Percentiles rank a stretch among this genome's conserved stretches.
phyloP scores from a whole-genome alignment of 1,140 invertebrate genomes.

The Nilaparvata lugens region DNA sequence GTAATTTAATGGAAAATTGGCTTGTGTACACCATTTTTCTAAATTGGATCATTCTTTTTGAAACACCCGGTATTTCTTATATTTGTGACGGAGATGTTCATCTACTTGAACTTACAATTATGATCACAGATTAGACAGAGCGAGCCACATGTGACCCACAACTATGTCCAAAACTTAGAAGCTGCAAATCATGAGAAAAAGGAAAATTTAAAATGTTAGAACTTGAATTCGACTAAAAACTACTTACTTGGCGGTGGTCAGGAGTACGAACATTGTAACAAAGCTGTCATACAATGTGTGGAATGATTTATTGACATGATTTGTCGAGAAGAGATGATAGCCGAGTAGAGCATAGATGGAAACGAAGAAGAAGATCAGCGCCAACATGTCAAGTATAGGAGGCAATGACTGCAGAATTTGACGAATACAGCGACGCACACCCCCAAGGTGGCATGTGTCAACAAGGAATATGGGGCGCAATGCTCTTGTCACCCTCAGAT shows the following conservation, averaged over 20 bases:
- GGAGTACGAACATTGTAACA: conserved; percentile 79
- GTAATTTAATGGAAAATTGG: too few relatives aligned
- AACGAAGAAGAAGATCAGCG: conserved; percentile 77
- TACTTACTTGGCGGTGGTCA: conserved; percentile 86
- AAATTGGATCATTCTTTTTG: too few relatives aligned
- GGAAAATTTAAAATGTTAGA: too few relatives aligned
- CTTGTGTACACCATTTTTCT: too few relatives aligned
- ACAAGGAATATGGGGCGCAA: conserved; percentile 83
- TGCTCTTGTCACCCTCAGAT: conserved; percentile 79
- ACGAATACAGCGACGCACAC: conserved; percentile 58
- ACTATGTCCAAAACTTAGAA: too few relatives aligned
- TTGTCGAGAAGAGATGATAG: conserved; percentile 69
- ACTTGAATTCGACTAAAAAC: too few relatives aligned
- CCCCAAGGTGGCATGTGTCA: conserved; percentile 75
- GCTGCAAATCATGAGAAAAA: too few relatives aligned
- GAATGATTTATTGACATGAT: conserved; percentile 68
- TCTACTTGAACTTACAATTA: too few relatives aligned
- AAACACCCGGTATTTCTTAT: too few relatives aligned
- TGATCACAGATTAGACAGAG: too few relatives aligned
- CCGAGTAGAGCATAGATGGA: conserved; percentile 73
- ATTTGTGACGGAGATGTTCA: too few relatives aligned
- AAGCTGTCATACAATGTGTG: conserved; percentile 70
- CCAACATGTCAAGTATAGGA: conserved; percentile 82
- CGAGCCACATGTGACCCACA: too few relatives aligned
- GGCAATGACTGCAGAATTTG: conserved; percentile 77